phyloP scores from a whole-genome alignment of 2,113 vertebrate species.

The Mirza zaza region DNA sequence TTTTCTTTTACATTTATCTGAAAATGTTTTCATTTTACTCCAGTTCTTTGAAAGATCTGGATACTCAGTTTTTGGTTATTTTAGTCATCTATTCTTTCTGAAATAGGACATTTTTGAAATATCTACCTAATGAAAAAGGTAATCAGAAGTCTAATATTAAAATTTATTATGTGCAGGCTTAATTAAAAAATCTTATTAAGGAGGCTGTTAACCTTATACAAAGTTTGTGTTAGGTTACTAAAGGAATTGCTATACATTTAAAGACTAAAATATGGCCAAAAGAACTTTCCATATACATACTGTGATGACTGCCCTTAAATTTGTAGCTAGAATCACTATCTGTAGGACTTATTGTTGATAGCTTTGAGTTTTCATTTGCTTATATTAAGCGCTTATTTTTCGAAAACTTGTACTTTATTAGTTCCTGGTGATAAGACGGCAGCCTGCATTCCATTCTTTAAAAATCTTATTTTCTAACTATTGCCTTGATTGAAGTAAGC shows the following conservation, averaged over 20 bases:
- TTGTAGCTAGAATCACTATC: neutral
- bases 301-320: neutral
- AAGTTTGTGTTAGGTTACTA: neutral
- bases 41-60: neutral
- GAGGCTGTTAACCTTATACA: neutral
- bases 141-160: neutral
- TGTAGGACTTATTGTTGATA: neutral
- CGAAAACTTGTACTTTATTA: neutral
- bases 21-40: slow-evolving; percentile 10
- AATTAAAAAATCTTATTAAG: neutral
- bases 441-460: neutral
- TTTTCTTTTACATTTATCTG: slow-evolving; percentile 8
- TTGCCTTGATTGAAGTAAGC: neutral
- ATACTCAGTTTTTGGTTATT: neutral
- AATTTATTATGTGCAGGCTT: neutral
- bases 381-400: neutral
- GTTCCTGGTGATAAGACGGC: neutral
- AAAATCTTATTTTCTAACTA: neutral
- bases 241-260: neutral
- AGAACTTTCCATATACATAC: neutral
- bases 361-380: neutral
- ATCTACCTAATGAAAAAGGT: slow-evolving; percentile 29
- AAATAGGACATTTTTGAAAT: slow-evolving; percentile 37
- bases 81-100: neutral
- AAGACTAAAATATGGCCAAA: neutral